Conservation (phyloP, 2,797 vertebrate genomes). For the Zenarchopterus dispar region DNA sequence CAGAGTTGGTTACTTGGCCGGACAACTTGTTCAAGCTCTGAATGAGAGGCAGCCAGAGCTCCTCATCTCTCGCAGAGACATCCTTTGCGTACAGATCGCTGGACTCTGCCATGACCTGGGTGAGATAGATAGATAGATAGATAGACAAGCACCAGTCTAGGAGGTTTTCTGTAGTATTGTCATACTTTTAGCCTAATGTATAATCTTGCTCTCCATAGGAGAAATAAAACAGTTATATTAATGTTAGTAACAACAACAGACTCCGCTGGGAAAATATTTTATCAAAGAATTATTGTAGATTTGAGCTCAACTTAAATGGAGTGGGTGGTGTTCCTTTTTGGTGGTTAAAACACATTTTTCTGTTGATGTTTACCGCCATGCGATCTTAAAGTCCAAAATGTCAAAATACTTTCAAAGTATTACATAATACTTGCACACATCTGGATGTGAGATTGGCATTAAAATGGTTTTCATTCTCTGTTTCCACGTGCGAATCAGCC, state of each 20-base stretch:
- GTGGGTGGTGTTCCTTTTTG: too few relatives aligned
- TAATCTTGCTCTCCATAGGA: not conserved
- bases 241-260: not conserved
- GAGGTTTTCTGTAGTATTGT: too few relatives aligned
- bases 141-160: not conserved
- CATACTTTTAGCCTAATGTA: not conserved
- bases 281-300: too few relatives aligned
- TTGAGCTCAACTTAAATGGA: not conserved
- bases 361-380: too few relatives aligned
- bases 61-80: slow-evolving; percentile 85
- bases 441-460: too few relatives aligned
- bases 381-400: too few relatives aligned
- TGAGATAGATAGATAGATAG: slow-evolving; percentile 64
- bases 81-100: slow-evolving; percentile 95
- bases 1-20: slow-evolving; percentile 92
- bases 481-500: too few relatives aligned
- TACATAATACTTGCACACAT: too few relatives aligned
- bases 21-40: slow-evolving; percentile 84
- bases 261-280: too few relatives aligned
- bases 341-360: too few relatives aligned
- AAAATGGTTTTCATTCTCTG: not conserved
- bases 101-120: slow-evolving; percentile 96
- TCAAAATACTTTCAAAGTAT: too few relatives aligned
- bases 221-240: not conserved
- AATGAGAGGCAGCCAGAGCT: slow-evolving; percentile 90